Evolutionary conservation across 2,888 invertebrate genomes (phyloP).

Genomic region (Lordiphosa fenestrarum): DNA sequence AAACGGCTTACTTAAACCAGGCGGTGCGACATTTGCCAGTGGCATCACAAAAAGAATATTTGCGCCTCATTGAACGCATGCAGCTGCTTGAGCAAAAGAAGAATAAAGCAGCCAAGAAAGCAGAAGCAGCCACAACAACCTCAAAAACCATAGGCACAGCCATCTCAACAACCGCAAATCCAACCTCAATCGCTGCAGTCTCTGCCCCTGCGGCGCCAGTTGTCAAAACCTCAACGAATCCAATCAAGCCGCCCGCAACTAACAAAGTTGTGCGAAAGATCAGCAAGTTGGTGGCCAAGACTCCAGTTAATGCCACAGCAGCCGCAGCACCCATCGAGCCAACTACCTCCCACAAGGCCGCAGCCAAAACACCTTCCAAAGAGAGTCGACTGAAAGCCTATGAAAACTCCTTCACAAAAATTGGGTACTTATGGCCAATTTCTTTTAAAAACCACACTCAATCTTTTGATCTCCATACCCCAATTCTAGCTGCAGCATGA

Average conservation of each 20-base stretch:
- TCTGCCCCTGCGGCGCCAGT: not conserved
- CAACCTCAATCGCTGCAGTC: too few relatives aligned
- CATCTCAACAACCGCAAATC: too few relatives aligned
- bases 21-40: slow-evolving; percentile 79
- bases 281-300: too few relatives aligned
- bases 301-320: not conserved
- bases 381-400: slow-evolving; percentile 66
- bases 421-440: slow-evolving; percentile 57
- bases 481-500: slow-evolving; percentile 64
- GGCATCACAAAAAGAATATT: slow-evolving; percentile 79
- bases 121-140: not conserved
- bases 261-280: not conserved
- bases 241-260: not conserved
- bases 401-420: slow-evolving; percentile 73
- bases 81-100: slow-evolving; percentile 75
- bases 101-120: slow-evolving; percentile 3
- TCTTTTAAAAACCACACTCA: not conserved
- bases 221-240: not conserved
- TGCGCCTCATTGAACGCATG: slow-evolving; percentile 78
- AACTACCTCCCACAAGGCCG: not conserved
- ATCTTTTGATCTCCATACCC: slow-evolving; percentile 8
- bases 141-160: not conserved
- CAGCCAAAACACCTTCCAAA: slow-evolving; percentile 32
- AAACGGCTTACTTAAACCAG: slow-evolving; percentile 38
- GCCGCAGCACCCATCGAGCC: not conserved